A percentile compares a stretch with the other conserved stretches of the same genome.
These are phyloP conservation scores for Creontiades dilutus DNA, from an alignment of 2,888 invertebrate genomes.

Conservation along the genomic window DNA sequence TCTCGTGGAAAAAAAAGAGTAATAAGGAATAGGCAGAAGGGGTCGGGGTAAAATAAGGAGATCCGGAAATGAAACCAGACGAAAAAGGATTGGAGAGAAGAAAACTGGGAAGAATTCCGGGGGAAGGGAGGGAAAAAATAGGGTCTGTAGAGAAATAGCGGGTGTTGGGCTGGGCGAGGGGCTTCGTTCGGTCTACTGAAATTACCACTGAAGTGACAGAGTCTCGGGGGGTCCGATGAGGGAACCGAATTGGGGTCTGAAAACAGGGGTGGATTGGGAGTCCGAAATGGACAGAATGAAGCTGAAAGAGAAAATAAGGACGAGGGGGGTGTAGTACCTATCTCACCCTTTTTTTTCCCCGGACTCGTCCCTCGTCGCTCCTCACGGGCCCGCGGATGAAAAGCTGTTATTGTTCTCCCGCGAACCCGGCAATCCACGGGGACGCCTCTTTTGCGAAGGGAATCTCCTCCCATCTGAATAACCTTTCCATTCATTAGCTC, in stretches of 20 bases:
- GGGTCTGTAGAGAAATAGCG: too few species aligned
- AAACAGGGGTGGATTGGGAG: background rate
- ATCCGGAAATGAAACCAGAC: too few species aligned
- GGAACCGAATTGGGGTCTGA: background rate
- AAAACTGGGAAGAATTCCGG: too few species aligned
- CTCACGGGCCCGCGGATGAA: background rate
- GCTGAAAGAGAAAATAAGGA: background rate
- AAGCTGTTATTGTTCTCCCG: slow-evolving; percentile 18
- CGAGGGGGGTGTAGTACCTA: background rate
- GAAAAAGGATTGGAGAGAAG: too few species aligned
- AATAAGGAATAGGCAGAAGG: too few species aligned
- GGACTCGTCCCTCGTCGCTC: background rate
- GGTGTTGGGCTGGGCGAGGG: too few species aligned
- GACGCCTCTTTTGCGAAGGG: background rate
- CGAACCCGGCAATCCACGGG: background rate
- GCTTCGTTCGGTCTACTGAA: background rate
- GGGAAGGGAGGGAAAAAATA: too few species aligned
- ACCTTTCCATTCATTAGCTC: slow-evolving; percentile 26
- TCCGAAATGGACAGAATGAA: background rate
- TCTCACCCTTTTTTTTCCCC: background rate
- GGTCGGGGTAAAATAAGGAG: too few species aligned
- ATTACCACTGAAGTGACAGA: background rate
- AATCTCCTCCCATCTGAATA: background rate
- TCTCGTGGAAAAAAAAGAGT: too few species aligned
- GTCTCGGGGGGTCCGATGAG: background rate